A percentile compares a stretch with the other conserved stretches of the same genome.
Conservation (phyloP, 2,797 vertebrate genomes). For the Myotis vivesi region DNA sequence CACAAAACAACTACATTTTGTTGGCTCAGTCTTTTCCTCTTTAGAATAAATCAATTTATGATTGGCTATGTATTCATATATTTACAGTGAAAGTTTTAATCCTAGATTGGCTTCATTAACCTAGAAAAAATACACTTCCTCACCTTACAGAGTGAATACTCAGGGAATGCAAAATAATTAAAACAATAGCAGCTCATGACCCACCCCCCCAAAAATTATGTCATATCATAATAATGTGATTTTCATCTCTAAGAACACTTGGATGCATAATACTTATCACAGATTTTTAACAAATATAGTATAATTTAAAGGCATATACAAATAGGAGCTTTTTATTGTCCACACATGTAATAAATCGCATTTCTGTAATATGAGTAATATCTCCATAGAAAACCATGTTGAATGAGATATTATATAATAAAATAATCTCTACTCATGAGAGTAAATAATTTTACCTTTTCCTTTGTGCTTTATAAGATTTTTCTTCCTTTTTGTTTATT, state of each 20-base stretch:
- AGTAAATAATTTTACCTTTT: neutral
- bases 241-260: slow-evolving; percentile 19
- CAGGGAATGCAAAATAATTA: neutral
- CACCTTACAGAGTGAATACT: neutral
- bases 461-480: neutral
- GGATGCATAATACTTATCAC: neutral
- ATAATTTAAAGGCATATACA: neutral
- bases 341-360: neutral
- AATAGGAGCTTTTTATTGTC: neutral
- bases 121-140: neutral
- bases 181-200: neutral
- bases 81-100: slow-evolving; percentile 1
- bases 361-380: neutral
- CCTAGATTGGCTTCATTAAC: slow-evolving; percentile 2
- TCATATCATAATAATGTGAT: neutral
- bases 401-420: neutral
- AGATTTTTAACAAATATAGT: neutral
- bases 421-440: neutral
- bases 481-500: neutral
- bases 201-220: neutral
- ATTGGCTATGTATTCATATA: neutral
- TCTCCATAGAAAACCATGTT: neutral
- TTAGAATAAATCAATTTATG: neutral
- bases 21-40: slow-evolving; percentile 5
- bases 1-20: slow-evolving; percentile 8